phyloP scores from a whole-genome alignment of 2,797 vertebrate genomes.

The Oryzias dopingdopingensis region DNA sequence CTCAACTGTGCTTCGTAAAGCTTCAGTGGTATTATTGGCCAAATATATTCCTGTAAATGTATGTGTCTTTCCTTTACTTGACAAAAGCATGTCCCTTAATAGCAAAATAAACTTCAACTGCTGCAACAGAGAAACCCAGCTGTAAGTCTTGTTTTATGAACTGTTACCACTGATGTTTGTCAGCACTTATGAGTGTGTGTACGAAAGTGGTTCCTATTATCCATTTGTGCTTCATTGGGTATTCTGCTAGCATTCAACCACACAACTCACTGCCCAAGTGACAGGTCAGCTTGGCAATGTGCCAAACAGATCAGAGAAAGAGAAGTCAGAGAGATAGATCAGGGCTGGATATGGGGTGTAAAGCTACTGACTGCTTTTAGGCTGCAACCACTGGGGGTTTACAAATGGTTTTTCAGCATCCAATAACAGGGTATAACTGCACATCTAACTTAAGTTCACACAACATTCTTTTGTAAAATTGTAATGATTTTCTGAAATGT shows the following conservation, averaged over 20 bases:
- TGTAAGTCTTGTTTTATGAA: too few species aligned
- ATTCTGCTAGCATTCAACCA: conserved; percentile 49
- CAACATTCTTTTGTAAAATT: too few species aligned
- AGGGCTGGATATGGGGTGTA: conserved; percentile 48
- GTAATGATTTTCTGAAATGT: too few species aligned
- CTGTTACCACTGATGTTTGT: conserved; percentile 25
- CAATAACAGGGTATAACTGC: conserved; percentile 22
- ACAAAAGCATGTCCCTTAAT: too few species aligned
- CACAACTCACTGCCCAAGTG: conserved; percentile 53
- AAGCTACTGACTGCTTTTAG: conserved; percentile 37
- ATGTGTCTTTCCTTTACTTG: too few species aligned
- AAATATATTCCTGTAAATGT: too few species aligned
- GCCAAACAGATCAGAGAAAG: conserved; percentile 51
- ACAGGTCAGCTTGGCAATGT: conserved; percentile 57
- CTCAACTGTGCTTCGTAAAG: too few species aligned
- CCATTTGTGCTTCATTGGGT: conserved; percentile 34
- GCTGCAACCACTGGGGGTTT: conserved; percentile 25
- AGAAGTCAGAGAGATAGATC: conserved; percentile 55
- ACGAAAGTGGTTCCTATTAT: conserved; percentile 34
- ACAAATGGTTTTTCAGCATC: conserved; percentile 40
- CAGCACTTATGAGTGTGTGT: conserved; percentile 29
- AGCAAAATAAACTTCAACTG: too few species aligned
- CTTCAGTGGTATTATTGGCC: too few species aligned
- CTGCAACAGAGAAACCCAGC: too few species aligned
- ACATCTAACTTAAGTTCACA: not conserved